Evolutionary conservation across 2,888 invertebrate genomes (phyloP), one percentile per base, ranked within the genome.

Genomic region (Nezara viridula): DNA sequence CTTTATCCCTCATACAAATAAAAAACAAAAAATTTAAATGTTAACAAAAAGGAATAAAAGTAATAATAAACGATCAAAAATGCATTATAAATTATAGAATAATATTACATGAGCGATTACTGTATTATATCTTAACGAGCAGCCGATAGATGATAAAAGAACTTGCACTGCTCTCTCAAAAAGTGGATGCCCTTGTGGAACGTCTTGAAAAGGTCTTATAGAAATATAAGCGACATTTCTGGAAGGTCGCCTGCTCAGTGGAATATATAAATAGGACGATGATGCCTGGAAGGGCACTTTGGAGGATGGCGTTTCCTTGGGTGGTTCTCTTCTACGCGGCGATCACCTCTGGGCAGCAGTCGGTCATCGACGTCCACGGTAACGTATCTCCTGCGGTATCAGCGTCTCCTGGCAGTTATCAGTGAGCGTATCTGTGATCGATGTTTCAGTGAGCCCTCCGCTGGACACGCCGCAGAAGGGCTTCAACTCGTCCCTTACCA

Each of bases 111-210:
- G 5, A n/a, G 24, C 55, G 7, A n/a, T 55, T 16, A 9, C n/a
- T n/a, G 6, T 55, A 2, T 55, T 55, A 55, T 55, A 55, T 55
- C 55, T 2, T 55, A 55, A 55, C 10, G 55, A 0, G 24, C 24
- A 55, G 55, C 24, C 24, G 7, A 55, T 24, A 55, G 5, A 37
- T 37, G 19, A 73, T 37, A 19, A 37, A 4, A 37, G 19, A 37
- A 21, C 19, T 19, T 32, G 27, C 19, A 19, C 9, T 37, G 66
- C 5, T 32, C 66, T 66, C 66, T 73, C 32, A 73, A 73, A 73
- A 73, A 73, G 66, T 73, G 66, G 66, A 73, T 37, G 66, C 66
- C 66, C 66, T 73, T 73, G 66, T 73, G 32, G 66, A 73, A 19
- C 66, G 66, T 73, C 66, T 73, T 37, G 32, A 32, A 73, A 73